A percentile compares a stretch with the other conserved stretches of the same genome.
Conservation (phyloP, 2,888 invertebrate genomes). For the Girardia tigrina region DNA sequence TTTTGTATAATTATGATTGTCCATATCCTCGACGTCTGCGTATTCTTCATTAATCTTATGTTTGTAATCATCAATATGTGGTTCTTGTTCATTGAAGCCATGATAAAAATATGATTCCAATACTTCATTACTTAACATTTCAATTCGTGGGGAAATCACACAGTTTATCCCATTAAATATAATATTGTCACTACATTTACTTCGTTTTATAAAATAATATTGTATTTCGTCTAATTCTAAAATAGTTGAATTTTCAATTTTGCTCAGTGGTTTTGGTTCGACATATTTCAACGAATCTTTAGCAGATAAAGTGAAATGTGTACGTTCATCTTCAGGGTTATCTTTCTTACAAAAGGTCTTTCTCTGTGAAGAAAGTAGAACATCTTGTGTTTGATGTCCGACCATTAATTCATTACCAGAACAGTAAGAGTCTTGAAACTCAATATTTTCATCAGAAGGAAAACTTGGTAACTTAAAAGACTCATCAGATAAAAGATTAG, state of each 20-base stretch:
- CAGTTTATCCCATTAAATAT: neutral
- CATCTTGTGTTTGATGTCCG: neutral
- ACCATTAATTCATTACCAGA: neutral
- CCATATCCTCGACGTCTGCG: neutral
- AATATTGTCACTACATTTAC: neutral
- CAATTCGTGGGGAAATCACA: neutral
- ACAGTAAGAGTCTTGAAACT: neutral
- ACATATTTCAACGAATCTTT: too few relatives aligned
- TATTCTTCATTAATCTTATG: neutral
- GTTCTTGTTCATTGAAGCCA: too few relatives aligned
- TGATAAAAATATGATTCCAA: neutral
- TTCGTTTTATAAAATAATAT: neutral
- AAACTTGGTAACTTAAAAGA: conserved; percentile 6
- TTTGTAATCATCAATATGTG: neutral
- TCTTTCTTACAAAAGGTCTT: neutral
- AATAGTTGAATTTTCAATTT: neutral
- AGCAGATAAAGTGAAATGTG: too few relatives aligned
- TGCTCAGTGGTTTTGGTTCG: neutral
- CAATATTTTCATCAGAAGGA: neutral
- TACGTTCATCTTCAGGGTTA: too few relatives aligned
- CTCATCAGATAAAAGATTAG: neutral
- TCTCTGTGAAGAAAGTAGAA: neutral
- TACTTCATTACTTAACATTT: neutral
- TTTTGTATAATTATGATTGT: neutral
- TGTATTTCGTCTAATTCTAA: neutral